Base-by-base conservation (phyloP, 2,797 vertebrate genomes). In the Leucoraja ocellata region DNA sequence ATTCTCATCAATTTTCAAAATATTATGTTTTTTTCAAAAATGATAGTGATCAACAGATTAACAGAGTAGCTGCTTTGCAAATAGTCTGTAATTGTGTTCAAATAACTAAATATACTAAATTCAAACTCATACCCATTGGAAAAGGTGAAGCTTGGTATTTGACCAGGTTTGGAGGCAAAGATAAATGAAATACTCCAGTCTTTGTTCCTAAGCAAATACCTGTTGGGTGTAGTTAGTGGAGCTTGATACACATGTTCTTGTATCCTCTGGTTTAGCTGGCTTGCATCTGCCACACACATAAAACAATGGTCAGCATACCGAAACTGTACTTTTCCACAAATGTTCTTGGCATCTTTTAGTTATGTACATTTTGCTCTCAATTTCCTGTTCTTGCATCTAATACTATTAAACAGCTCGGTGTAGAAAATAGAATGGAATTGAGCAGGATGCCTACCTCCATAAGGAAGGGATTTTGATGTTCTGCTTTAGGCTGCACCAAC, bases 241-340 rank as follows among this genome's bases (percentile, higher is more conserved):
- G 96, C 96, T 28, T 97, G 96, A 61, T 96, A 98, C 13, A 97
- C 97, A 91, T 97, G 98, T 94, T 98, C 97, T 0, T 97, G 96
- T 95, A 97, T 97, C 95, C 97, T 97, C 95, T 97, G 97, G 96
- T 98, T 97, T 93, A 97, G 96, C 93, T 98, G 98, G 94, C 98
- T 98, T 93, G 98, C 98, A 95, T 98, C 98, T 98, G 96, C 94
- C 73, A 94, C 93, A 95, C 9, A 94, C 94, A 94, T 90, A 93
- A 14, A 10, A 68, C 93, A 93, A 91, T 94, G n/a, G 65, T 88
- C 18, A 68, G 65, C 68, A 88, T 88, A 36, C 1, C 36, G 14
- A 68, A 1, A 16, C 68, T 88, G n/a, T 2, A 10, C 1, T 36
- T n/a, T 68, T 88, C 36, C 16, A 36, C 32, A 65, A 68, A 36